Conservation (phyloP, 2,797 vertebrate species). For the Tangara arthus region DNA sequence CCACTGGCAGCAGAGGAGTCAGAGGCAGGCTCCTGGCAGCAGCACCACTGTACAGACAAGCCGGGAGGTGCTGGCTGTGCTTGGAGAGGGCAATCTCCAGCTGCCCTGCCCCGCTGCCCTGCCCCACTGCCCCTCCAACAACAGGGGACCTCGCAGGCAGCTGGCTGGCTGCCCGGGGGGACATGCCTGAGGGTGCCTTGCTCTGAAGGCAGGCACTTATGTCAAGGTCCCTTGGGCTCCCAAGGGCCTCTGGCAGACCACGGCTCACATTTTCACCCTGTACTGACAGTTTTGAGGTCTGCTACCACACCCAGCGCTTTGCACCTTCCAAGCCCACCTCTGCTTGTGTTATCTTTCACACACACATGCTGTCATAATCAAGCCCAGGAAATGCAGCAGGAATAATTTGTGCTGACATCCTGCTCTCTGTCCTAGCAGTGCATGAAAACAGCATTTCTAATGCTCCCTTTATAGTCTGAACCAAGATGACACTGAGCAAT, state of each 20-base stretch:
- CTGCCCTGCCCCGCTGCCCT: background rate
- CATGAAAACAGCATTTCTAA: background rate
- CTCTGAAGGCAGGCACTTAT: background rate
- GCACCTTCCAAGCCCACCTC: background rate
- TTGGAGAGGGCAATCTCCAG: background rate
- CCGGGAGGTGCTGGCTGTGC: background rate
- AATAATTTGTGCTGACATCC: background rate
- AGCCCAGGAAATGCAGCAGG: background rate
- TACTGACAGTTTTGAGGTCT: background rate
- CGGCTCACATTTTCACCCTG: background rate
- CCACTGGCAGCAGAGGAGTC: background rate
- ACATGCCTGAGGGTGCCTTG: background rate
- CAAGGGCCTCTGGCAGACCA: background rate
- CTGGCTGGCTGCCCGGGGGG: background rate
- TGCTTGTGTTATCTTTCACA: background rate
- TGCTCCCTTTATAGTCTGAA: background rate
- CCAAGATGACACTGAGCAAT: background rate
- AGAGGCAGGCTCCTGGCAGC: background rate
- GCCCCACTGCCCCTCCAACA: background rate
- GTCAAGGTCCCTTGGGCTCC: background rate
- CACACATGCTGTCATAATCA: background rate
- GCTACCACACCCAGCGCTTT: background rate
- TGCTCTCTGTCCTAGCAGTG: background rate
- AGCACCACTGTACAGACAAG: rapidly evolving
- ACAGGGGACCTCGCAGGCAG: background rate